A percentile compares a stretch with the other conserved stretches of the same genome.
Conservation (phyloP, 2,888 invertebrate species). For the Eupithecia pulchellata region DNA sequence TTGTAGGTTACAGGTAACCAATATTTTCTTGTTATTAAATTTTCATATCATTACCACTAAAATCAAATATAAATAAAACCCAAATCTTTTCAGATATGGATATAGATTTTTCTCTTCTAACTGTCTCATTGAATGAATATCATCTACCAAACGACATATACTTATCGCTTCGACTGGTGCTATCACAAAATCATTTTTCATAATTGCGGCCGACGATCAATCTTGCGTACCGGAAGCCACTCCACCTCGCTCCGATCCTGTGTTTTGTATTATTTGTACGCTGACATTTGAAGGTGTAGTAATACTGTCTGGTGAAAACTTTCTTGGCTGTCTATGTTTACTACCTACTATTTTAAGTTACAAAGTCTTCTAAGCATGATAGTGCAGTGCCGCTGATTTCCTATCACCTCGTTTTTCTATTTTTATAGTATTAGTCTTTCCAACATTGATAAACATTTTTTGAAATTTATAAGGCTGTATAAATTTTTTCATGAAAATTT, state of each 20-base stretch:
- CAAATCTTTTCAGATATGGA: too few species aligned
- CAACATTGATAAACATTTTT: not conserved
- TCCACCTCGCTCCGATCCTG: constrained; percentile 58
- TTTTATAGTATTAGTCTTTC: not conserved
- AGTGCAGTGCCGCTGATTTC: not conserved
- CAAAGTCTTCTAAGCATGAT: not conserved
- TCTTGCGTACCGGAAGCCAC: constrained; percentile 79
- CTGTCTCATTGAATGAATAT: constrained; percentile 1
- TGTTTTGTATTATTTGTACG: constrained; percentile 37
- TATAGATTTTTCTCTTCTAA: not conserved
- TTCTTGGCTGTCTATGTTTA: not conserved
- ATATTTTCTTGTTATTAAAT: not conserved
- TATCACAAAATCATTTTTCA: constrained; percentile 78
- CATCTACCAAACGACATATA: constrained; percentile 17
- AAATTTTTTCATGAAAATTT: not conserved
- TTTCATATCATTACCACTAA: too few species aligned
- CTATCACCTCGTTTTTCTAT: not conserved
- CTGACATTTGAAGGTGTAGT: constrained; percentile 20
- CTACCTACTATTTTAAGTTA: not conserved
- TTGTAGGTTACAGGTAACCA: not conserved
- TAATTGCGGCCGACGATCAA: constrained; percentile 79
- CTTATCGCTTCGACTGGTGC: constrained; percentile 40
- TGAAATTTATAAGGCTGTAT: not conserved
- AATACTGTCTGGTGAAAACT: constrained; percentile 12
- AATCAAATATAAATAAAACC: too few species aligned